phyloP scores from a whole-genome alignment of 2,113 vertebrate genomes.

The Urocynchramus pylzowi region DNA sequence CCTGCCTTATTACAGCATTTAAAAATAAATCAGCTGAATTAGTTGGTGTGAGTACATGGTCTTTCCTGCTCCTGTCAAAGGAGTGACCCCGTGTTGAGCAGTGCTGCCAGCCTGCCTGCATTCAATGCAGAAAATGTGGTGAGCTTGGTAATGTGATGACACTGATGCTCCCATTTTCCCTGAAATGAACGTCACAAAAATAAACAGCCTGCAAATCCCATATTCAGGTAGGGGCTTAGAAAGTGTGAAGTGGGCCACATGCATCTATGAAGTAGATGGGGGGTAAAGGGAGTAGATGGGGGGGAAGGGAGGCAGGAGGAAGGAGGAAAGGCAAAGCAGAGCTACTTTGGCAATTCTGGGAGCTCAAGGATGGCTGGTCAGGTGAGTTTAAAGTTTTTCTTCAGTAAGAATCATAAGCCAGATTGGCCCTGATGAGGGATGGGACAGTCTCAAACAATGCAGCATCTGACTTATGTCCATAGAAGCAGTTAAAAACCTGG shows the following conservation, averaged over 20 bases:
- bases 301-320: neutral
- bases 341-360: neutral
- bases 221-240: neutral
- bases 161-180: neutral
- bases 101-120: neutral
- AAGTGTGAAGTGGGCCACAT: neutral
- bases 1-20: neutral
- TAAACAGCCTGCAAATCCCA: neutral
- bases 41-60: neutral
- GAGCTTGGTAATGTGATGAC: neutral
- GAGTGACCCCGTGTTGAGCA: neutral
- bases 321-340: neutral
- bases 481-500: neutral
- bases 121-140: neutral
- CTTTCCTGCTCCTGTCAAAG: neutral
- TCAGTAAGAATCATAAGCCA: neutral
- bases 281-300: too few relatives aligned
- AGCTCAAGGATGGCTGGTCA: neutral
- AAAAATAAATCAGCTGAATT: slow-evolving; percentile 1
- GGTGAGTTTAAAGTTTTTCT: neutral
- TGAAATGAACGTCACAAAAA: neutral
- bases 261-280: neutral
- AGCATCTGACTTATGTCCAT: neutral
- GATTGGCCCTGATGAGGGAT: neutral
- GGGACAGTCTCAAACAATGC: neutral